These are phyloP conservation scores for Pan troglodytes DNA, from an alignment of 2,113 vertebrate species.

Conservation along the genomic window NHGRI_mPanTro3-v2.1_pri NC_072407.2:126454501-126455000, in stretches of 20 bases:
- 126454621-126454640: neutral
- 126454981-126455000: slow-evolving; percentile 29
- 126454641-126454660: neutral
- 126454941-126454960: slow-evolving; percentile 14
- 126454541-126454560: slow-evolving; percentile 26
- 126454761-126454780: neutral
- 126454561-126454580: neutral
- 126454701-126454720: neutral
- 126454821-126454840: slow-evolving; percentile 41
- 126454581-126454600: neutral
- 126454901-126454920: slow-evolving; percentile 39
- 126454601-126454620: slow-evolving; percentile 22
- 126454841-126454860: neutral
- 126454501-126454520: neutral
- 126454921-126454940: neutral
- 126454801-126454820: slow-evolving; percentile 32
- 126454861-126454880: neutral
- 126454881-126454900: neutral
- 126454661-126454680: neutral
- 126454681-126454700: neutral
- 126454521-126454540: neutral
- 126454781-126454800: neutral
- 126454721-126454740: neutral
- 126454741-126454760: neutral
- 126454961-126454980: slow-evolving; percentile 24